Percentiles rank a stretch among this genome's conserved stretches.
Conservation (phyloP, 1,140 invertebrate genomes). For the Pemphigus obesinymphae region DNA sequence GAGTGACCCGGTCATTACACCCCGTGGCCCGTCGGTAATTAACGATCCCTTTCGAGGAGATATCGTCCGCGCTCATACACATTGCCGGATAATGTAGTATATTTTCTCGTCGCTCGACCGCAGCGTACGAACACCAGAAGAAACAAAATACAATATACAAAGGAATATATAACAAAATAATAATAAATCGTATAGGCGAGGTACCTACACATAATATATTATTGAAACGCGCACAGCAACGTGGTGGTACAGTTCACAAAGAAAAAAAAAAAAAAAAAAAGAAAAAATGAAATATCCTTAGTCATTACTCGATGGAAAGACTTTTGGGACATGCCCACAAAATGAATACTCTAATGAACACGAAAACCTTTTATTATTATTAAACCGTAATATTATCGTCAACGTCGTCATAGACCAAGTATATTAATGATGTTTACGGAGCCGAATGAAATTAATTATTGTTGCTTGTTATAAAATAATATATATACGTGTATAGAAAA, state of each 20-base stretch:
- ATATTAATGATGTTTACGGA: constrained; percentile 40
- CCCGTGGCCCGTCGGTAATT: background rate
- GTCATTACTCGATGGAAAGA: background rate
- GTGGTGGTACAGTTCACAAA: background rate
- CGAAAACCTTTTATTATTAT: constrained; percentile 40
- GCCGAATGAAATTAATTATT: constrained; percentile 41
- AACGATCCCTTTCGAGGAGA: background rate
- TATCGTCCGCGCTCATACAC: background rate
- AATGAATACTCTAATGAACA: constrained; percentile 37
- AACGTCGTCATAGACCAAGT: background rate
- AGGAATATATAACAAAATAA: background rate
- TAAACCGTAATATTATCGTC: constrained; percentile 28
- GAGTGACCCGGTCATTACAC: background rate
- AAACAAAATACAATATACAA: background rate
- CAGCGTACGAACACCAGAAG: background rate
- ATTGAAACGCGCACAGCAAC: background rate
- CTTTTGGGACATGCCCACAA: background rate
- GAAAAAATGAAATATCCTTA: constrained; percentile 31
- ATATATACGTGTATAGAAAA: constrained; percentile 25
- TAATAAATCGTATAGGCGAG: constrained; percentile 2
- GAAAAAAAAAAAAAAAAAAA: too few relatives aligned
- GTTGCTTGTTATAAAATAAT: constrained; percentile 24
- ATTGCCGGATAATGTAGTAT: too few relatives aligned
- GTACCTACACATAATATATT: constrained; percentile 1
- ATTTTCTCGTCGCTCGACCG: constrained; percentile 10